Evolutionary conservation across 2,888 invertebrate genomes (phyloP).

Genomic region (Diaphora mendica): DNA sequence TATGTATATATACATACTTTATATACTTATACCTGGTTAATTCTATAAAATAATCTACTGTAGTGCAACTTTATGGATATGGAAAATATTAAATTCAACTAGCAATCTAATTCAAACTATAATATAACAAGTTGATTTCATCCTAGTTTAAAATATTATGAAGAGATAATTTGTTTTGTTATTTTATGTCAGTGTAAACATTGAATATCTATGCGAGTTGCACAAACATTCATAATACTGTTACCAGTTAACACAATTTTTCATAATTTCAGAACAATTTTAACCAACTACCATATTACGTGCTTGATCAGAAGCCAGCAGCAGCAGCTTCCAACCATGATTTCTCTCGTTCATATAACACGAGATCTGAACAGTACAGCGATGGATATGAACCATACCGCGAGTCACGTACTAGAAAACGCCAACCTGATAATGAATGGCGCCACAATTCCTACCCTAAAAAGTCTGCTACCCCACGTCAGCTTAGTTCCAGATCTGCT

Average conservation of each 20-base stretch:
- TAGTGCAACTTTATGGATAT: too few relatives aligned
- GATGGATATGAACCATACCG: slow-evolving; percentile 35
- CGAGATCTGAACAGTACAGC: slow-evolving; percentile 37
- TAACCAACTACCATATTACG: slow-evolving; percentile 51
- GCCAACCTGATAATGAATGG: slow-evolving; percentile 55
- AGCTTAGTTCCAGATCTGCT: slow-evolving; percentile 26
- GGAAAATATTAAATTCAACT: too few relatives aligned
- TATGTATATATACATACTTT: background rate
- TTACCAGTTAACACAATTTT: too few relatives aligned
- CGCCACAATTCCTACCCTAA: slow-evolving; percentile 54
- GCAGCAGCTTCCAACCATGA: slow-evolving; percentile 44
- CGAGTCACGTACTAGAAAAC: slow-evolving; percentile 57
- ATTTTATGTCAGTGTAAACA: too few relatives aligned
- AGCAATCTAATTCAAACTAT: too few relatives aligned
- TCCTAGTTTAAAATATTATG: too few relatives aligned
- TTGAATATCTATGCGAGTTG: too few relatives aligned
- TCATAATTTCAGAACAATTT: slow-evolving; percentile 68
- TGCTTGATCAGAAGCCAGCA: slow-evolving; percentile 41
- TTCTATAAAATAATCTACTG: background rate
- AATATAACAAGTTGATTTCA: too few relatives aligned
- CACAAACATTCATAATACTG: too few relatives aligned
- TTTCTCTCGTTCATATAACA: slow-evolving; percentile 58
- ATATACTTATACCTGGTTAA: slow-evolving; percentile 20
- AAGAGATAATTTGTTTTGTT: too few relatives aligned
- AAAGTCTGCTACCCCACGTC: slow-evolving; percentile 48